These are phyloP conservation scores for Panurus biarmicus DNA, from an alignment of 2,113 vertebrate genomes.

Conservation along the genomic window DNA sequence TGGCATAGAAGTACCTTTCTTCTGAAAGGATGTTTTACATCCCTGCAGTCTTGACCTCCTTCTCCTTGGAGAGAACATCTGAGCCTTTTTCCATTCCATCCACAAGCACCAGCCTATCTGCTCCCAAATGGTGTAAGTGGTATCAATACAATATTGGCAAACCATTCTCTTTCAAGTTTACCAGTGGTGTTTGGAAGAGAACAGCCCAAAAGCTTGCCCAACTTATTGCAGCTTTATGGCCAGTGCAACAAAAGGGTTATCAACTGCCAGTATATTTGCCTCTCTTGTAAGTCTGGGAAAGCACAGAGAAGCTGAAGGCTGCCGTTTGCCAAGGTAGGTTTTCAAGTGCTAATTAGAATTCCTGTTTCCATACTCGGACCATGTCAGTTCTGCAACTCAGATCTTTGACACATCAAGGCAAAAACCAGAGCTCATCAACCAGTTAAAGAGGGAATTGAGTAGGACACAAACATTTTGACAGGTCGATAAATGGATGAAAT, in stretches of 20 bases:
- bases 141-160: neutral
- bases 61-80: neutral
- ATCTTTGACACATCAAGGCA: neutral
- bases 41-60: neutral
- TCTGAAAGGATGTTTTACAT: neutral
- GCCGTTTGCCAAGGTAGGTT: neutral
- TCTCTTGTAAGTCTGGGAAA: neutral
- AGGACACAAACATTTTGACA: neutral
- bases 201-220: neutral
- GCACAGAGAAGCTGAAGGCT: neutral
- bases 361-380: accelerated
- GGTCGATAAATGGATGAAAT: neutral
- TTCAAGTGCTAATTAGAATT: neutral
- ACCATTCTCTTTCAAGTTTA: neutral
- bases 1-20: neutral
- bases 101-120: neutral
- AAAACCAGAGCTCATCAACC: neutral
- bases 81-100: neutral
- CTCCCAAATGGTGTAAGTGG: neutral
- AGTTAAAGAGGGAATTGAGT: neutral
- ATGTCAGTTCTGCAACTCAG: neutral
- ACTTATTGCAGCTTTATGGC: neutral
- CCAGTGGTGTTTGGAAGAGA: neutral
- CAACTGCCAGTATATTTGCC: neutral
- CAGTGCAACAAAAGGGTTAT: neutral